Conservation (phyloP, 30 jellyfish, hydroid and myxozoan species). For the Nemopilema nomurai region DNA sequence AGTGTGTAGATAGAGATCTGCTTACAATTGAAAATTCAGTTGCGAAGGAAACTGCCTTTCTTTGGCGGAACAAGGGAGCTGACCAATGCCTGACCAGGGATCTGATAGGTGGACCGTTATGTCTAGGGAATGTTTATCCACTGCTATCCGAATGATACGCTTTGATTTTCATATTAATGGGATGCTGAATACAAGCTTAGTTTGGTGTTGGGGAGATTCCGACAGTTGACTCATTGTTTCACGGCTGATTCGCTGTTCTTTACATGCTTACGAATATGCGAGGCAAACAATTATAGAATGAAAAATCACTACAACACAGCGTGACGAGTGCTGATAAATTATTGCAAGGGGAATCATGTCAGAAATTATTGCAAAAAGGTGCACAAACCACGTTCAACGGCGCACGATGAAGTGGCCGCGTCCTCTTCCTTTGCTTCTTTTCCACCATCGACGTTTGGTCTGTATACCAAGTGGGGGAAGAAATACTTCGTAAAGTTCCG, state of each 20-base stretch:
- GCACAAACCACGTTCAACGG: constrained; percentile 29
- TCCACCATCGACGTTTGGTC: constrained; percentile 34
- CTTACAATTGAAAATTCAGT: neutral
- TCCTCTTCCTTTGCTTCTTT: constrained; percentile 9
- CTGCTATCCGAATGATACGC: constrained; percentile 9
- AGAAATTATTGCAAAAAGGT: neutral
- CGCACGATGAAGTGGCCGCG: constrained; percentile 36
- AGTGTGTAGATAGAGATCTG: constrained; percentile 5
- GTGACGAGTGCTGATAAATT: neutral
- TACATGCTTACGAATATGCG: neutral
- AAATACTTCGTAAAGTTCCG: constrained; percentile 33
- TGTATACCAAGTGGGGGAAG: constrained; percentile 81
- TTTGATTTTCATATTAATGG: neutral
- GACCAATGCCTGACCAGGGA: constrained; percentile 46
- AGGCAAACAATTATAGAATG: too few relatives aligned
- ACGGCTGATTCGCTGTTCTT: constrained; percentile 3
- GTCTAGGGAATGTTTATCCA: constrained; percentile 48
- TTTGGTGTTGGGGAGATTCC: constrained; percentile 32
- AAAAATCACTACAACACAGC: too few relatives aligned
- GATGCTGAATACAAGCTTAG: constrained; percentile 12
- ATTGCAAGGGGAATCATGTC: neutral
- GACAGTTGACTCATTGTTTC: too few relatives aligned
- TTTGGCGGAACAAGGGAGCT: constrained; percentile 11
- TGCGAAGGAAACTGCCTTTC: constrained; percentile 37
- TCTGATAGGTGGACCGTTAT: constrained; percentile 70